Base-by-base conservation (phyloP, 2,113 vertebrate genomes). In the Panurus biarmicus region DNA sequence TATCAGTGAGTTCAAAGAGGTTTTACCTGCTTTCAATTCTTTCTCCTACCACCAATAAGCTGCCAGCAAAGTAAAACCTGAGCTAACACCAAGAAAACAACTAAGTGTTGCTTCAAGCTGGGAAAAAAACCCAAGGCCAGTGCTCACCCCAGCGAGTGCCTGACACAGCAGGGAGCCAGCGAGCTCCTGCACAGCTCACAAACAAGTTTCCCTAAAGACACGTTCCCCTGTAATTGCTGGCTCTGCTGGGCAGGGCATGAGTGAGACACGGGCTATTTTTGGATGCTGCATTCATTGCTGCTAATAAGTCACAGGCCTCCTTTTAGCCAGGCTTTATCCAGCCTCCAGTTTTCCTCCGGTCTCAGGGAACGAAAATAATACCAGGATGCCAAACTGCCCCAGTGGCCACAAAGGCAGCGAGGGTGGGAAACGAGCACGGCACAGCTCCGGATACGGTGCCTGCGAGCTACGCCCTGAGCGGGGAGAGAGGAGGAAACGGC, bases 361-460 rank as follows among this genome's bases (percentile, higher is more conserved):
- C 92, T 48, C 90, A 80, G 90, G 87, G 90, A 95, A 94, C 7
- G 28, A 78, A 96, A 93, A 95, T 94, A 96, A 95, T 85, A 93
- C 82, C 91, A 93, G 95, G 93, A 96, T 96, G 93, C 94, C 93
- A 87, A 94, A 94, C 2, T 85, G 75, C 86, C 82, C 92, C 90
- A 73, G 93, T 31, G 79, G 89, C 93, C 94, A 95, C 93, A 92
- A 94, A 92, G 69, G 88, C 91, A 76, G 67, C 0, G 1, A 89
- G 95, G 95, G 90, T 94, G 94, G 95, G 95, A 88, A 91, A 74
- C 13, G 1, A 3, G 36, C 83, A 9, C 8, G 1, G 86, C 69
- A 7, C 83, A 29, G 94, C 14, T 9, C 90, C 75, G 44, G 96
- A 97, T 95, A 36, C 72, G 1, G 23, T 6, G 73, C 87, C 87